Evolutionary conservation across 2,888 invertebrate genomes (phyloP).

Genomic region (Perizoma affinitatum): DNA sequence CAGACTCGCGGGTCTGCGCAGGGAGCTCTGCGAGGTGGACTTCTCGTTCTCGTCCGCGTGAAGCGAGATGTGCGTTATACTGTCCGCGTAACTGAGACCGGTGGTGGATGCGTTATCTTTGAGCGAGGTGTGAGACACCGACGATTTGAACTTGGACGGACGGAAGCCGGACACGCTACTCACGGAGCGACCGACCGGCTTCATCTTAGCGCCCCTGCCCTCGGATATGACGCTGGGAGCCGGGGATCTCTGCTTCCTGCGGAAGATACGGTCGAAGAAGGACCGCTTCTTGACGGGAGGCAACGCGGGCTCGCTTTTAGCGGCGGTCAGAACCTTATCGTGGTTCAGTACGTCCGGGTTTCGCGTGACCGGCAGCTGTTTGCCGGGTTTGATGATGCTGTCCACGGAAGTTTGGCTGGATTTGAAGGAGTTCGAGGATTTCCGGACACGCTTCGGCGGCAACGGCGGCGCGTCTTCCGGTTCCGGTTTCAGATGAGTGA

Average conservation of each 20-base stretch:
- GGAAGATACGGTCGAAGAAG: constrained; percentile 76
- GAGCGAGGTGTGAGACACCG: constrained; percentile 71
- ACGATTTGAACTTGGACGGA: constrained; percentile 75
- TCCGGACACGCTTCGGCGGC: constrained; percentile 90
- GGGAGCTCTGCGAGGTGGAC: constrained; percentile 64
- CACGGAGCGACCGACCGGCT: constrained; percentile 84
- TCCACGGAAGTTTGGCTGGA: constrained; percentile 75
- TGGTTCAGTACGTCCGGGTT: constrained; percentile 47
- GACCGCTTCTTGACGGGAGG: constrained; percentile 78
- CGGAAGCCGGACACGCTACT: constrained; percentile 85
- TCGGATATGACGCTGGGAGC: constrained; percentile 72
- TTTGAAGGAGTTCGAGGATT: constrained; percentile 55
- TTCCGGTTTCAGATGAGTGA: constrained; percentile 80
- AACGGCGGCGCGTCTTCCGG: constrained; percentile 88
- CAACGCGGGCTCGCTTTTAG: constrained; percentile 73
- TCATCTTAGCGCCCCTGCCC: constrained; percentile 59
- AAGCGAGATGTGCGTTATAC: constrained; percentile 87
- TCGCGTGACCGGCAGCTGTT: constrained; percentile 61
- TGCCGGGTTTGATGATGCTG: constrained; percentile 68
- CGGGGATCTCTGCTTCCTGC: constrained; percentile 74
- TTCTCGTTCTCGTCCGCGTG: constrained; percentile 82
- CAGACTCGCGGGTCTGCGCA: constrained; percentile 56
- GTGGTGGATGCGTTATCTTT: constrained; percentile 71
- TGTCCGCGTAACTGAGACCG: constrained; percentile 80
- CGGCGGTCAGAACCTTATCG: constrained; percentile 57